Base-by-base conservation (phyloP, 2,888 invertebrate genomes). In the Pyrrhosoma nymphula region DNA sequence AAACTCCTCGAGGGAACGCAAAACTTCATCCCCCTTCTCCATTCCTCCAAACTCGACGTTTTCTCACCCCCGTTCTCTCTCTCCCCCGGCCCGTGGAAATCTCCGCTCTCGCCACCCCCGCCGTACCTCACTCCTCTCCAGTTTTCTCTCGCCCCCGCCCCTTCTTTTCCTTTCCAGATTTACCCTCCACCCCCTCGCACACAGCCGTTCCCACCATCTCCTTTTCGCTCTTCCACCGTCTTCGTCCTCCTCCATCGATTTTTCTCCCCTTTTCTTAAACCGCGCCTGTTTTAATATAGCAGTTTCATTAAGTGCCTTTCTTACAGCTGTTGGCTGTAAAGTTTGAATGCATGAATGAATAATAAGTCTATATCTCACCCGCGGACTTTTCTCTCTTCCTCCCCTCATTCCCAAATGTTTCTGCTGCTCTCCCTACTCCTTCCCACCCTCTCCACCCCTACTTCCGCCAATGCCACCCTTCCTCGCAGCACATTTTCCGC, bases 321-420 rank as follows among this genome's bases (percentile, higher is more conserved):
- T 95, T 95, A 95, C 95, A 95, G 95, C 95, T 95, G 95, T 95
- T 95, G 95, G 63, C 95, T 89, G 93, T 95, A 95, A 95, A 95
- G 95, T 95, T 95, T 95, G 95, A 95, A 95, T 95, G 95, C 95
- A 95, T 95, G 95, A 95, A 95, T 95, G 95, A 95, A 95, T 95
- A 95, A 95, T 95, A 95, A 95, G 95, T 95, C 95, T 60, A 82
- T 95, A 82, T 95, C 95, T 89, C 69, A 93, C 93, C 93, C 93
- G 56, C 69, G 93, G 75, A 93, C 69, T 93, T 93, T 56, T 89
- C 56, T 23, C 56, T 88, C 88, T 90, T 63, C 56, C 55, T 55
- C 69, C 56, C 39, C 90, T 95, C 90, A 35, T 47, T 23, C 95
- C 89, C 30, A 56, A 39, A 55, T 69, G 93, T 60, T 69, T 23